Evolutionary conservation across 2,113 vertebrate genomes (phyloP).

Genomic region (Phyllostomus discolor): DNA sequence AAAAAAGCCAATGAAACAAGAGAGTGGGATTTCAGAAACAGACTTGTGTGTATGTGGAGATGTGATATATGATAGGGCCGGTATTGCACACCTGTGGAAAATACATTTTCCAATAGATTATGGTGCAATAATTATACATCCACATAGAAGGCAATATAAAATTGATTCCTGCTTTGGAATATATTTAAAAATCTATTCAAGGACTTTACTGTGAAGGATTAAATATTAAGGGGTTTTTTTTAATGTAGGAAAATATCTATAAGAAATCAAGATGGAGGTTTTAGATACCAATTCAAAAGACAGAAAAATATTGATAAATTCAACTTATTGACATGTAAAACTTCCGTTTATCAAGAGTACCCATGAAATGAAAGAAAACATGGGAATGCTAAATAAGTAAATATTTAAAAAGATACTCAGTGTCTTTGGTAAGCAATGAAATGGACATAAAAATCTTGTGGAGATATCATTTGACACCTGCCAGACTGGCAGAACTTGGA

Average conservation of each 20-base stretch:
- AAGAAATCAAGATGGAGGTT: not conserved
- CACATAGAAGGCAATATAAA: not conserved
- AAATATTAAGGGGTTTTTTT: not conserved
- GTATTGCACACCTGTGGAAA: not conserved
- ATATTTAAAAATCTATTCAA: not conserved
- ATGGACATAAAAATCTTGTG: constrained; percentile 20
- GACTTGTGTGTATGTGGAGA: not conserved
- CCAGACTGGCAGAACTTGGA: not conserved
- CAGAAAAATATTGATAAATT: not conserved
- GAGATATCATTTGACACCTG: constrained; percentile 7
- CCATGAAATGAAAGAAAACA: not conserved
- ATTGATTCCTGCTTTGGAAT: not conserved
- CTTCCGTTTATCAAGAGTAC: not conserved
- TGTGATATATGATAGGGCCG: not conserved
- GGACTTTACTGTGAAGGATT: not conserved
- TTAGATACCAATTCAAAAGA: not conserved
- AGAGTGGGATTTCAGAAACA: not conserved
- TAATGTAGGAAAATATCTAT: not conserved
- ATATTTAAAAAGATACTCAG: not conserved
- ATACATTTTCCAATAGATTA: not conserved
- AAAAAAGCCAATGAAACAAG: not conserved
- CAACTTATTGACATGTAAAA: not conserved
- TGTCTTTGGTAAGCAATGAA: not conserved
- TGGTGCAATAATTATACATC: not conserved
- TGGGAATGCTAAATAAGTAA: not conserved